Percentiles rank a stretch among this genome's conserved stretches.
Evolutionary conservation across 2,113 vertebrate genomes (phyloP).

Genomic region (Psilopogon haemacephalus): DNA sequence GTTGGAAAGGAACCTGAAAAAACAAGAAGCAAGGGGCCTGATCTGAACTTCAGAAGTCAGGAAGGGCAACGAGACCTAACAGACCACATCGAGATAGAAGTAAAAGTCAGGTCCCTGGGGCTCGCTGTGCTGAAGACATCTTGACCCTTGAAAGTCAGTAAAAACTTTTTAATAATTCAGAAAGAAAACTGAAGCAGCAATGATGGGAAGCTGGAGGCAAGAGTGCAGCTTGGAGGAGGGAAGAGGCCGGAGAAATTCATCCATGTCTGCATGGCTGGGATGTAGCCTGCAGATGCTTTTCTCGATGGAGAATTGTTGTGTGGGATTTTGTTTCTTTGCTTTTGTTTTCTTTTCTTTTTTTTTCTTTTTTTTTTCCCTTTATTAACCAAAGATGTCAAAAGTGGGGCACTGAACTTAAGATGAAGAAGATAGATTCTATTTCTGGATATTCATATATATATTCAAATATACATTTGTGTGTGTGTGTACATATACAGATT

Average conservation of each 20-base stretch:
- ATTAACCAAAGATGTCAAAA: background rate
- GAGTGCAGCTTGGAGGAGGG: background rate
- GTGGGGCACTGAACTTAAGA: background rate
- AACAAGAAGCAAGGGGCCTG: background rate
- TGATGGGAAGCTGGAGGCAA: background rate
- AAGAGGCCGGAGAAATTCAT: background rate
- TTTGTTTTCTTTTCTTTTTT: background rate
- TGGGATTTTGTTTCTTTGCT: background rate
- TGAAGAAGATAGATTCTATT: background rate
- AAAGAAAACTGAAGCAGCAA: background rate
- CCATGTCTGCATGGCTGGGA: background rate
- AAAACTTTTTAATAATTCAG: background rate
- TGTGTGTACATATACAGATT: background rate
- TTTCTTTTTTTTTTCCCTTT: background rate
- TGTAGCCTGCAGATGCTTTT: rapidly evolving
- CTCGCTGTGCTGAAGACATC: background rate
- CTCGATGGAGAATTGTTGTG: background rate
- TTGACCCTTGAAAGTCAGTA: background rate
- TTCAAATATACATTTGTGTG: background rate
- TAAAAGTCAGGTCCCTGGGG: background rate
- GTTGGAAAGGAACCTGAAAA: background rate
- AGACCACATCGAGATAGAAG: background rate
- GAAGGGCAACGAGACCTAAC: background rate
- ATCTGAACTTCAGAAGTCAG: background rate
- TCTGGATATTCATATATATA: background rate